Evolutionary conservation across 2,113 vertebrate genomes (phyloP).

Genomic region (Cyanistes caeruleus): DNA sequence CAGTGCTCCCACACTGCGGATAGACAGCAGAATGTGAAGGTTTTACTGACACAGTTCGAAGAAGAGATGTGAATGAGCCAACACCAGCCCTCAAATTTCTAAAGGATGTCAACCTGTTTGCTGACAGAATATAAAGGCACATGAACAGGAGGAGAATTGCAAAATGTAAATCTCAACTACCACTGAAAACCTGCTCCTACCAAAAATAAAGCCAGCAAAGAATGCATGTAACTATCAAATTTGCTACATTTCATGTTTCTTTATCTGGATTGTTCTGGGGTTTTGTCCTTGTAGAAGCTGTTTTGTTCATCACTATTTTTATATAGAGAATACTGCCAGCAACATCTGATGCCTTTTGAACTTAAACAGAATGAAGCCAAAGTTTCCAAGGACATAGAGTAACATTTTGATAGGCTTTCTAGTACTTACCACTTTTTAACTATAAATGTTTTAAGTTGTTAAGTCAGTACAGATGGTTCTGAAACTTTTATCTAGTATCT

Average conservation of each 20-base stretch:
- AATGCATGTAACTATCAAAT: background rate
- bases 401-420: background rate
- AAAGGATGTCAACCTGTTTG: background rate
- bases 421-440: background rate
- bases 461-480: background rate
- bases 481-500: background rate
- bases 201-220: background rate
- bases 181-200: background rate
- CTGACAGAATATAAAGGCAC: background rate
- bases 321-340: background rate
- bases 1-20: accelerated
- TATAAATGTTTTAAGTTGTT: background rate
- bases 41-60: background rate
- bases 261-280: background rate
- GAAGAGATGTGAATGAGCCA: background rate
- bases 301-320: background rate
- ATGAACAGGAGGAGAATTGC: background rate
- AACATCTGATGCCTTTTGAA: background rate
- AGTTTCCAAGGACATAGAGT: background rate
- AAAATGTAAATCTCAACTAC: background rate
- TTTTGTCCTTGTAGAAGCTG: background rate
- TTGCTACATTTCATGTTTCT: background rate
- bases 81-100: background rate
- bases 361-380: background rate
- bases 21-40: accelerated